Base-by-base conservation (phyloP, 2,888 invertebrate species). In the Malachius bipustulatus region DNA sequence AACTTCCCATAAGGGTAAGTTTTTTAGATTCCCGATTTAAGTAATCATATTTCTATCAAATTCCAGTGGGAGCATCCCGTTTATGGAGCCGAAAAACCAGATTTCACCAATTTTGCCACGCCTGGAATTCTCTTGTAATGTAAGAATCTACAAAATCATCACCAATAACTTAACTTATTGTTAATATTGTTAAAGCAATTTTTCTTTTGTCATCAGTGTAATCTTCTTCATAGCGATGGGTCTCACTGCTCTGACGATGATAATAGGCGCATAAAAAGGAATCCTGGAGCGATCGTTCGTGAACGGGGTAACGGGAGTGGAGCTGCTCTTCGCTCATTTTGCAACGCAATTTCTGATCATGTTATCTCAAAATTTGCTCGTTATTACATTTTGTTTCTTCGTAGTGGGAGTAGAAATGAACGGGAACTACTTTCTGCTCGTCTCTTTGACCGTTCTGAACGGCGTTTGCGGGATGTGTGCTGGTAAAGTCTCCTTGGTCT, bases 391-490 rank as follows among this genome's bases (percentile, higher is more conserved):
- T 40, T 73, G 84, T 3, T 83, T 90, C 54, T 68, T 74, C 3
- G 69, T 83, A 42, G 90, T 89, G 55, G 70, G 76, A 15, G 66
- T 93, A 34, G 82, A 87, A 0, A 74, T 79, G 50, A 70, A 74
- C 33, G 94, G 93, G 2, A 75, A 78, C 3, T 58, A 89, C 3
- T 65, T 73, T 15, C 75, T 79, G 69, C 82, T 90, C 4, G 66
- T 78, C n/a, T 46, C 73, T 0, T 64, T 93, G 6, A 82, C 84
- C 0, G 57, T 90, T 1, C 66, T 89, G 24, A 85, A 83, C 36
- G 93, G 93, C 9, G 62, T 91, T 12, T 89, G 90, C 55, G 94
- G 93, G 52, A 94, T 94, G 94, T 80, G 82, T 38, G 89, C 89
- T 50, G 89, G 85, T 83, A 65, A 66, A 69, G n/a, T n/a, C n/a